Base-by-base conservation (phyloP, 2,797 vertebrate genomes). In the Champsocephalus gunnari region DNA sequence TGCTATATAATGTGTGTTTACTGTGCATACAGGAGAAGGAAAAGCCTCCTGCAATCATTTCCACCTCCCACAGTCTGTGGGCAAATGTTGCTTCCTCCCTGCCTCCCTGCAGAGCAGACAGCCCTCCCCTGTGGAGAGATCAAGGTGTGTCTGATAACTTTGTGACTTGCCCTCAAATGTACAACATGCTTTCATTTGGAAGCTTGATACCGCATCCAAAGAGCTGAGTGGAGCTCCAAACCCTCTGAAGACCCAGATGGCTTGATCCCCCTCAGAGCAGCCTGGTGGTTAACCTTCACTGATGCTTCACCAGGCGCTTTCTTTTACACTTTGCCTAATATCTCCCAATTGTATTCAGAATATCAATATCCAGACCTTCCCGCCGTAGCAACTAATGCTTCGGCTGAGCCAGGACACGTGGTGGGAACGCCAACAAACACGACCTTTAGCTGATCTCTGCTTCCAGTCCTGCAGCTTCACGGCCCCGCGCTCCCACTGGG, bases 271-370 rank as follows among this genome's bases (percentile, higher is more conserved):
- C 34, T 58, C 60, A 34, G 73, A 80, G 84, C 79, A 76, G 73
- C 75, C 62, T 64, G 77, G 65, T 71, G 53, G 80, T 77, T 83
- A 70, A 81, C 79, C 75, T 87, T 85, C 66, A 71, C 64, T 53
- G 66, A 77, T 60, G 51, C 80, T 32, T 21, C 19, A 50, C 53
- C 43, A 50, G 1, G 32, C 1, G 54, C 62, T 76, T 59, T 80
- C 53, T 58, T 73, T 44, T 47, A 19, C 62, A 69, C 57, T 81
- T 55, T 72, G 45, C 24, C 24, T 70, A n/a, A 77, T 56, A 62
- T 73, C 62, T 48, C 34, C 24, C 21, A 50, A 80, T 60, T 71
- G 65, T 60, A 65, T 45, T 71, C 66, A 66, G 13, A 60, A 62
- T 80, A 19, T 54, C 17, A 32, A 56, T 6, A 34, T 66, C 32